Percentiles rank a stretch among this genome's conserved stretches.
These are phyloP conservation scores for Mimachlamys varia DNA, from an alignment of 2,888 invertebrate genomes.

Conservation along the genomic window DNA sequence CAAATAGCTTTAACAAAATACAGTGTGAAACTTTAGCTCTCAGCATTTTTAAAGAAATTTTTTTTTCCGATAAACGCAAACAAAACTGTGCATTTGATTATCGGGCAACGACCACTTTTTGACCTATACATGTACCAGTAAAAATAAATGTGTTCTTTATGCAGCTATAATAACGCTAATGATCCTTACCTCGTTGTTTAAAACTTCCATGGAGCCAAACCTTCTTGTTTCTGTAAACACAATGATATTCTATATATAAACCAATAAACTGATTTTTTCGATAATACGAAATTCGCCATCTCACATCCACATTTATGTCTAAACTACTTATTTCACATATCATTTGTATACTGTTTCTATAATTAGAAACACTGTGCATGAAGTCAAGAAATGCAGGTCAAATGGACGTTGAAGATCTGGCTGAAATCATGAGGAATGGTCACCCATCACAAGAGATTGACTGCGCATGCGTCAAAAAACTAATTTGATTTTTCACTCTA, in stretches of 20 bases:
- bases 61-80: neutral
- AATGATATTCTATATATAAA: too few species aligned
- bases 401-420: neutral
- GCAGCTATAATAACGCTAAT: too few species aligned
- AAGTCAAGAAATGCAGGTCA: neutral
- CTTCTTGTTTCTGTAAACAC: too few species aligned
- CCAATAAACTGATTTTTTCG: too few species aligned
- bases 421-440: neutral
- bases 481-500: constrained; percentile 26
- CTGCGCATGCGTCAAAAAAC: neutral
- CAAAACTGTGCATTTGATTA: neutral
- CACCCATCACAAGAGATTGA: neutral
- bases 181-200: too few species aligned
- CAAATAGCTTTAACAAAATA: too few species aligned
- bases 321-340: neutral
- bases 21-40: too few species aligned
- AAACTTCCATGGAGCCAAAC: too few species aligned
- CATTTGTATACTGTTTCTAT: neutral
- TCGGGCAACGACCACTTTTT: neutral
- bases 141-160: neutral
- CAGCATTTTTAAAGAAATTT: too few species aligned
- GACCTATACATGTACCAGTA: neutral
- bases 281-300: too few species aligned
- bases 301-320: too few species aligned
- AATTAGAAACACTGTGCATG: neutral